Base-by-base conservation (phyloP, 30 jellyfish, hydroid and myxozoan species). In the Aurelia sp. region DNA sequence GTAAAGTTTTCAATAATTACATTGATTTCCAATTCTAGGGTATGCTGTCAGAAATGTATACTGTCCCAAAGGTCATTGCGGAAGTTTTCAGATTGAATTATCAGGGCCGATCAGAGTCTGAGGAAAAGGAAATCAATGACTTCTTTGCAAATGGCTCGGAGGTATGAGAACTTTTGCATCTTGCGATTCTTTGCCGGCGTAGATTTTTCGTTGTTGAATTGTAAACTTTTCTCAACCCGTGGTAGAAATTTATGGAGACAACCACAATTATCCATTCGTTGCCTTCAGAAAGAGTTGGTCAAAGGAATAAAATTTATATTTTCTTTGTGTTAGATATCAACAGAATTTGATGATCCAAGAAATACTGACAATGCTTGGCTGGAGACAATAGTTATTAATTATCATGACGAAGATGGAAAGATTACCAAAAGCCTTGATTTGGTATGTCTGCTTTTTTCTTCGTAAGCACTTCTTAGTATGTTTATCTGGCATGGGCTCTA, bases 331-430 rank as follows among this genome's bases (percentile, higher is more conserved):
- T 22, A 84, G 93, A 57, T 88, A 13, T 70, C 84, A 20, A 53
- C 22, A 20, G 71, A 66, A 16, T 68, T 79, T 59, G 93, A 80
- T 67, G 97, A 89, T 76, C 18, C 91, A 51, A 74, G 97, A 35
- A 89, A 89, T 41, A 80, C 97, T 4, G 97, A 89, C 37, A 89
- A 89, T 81, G 83, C 97, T 3, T 89, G 97, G 97, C 70, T 89
- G 23, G 97, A 81, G 57, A 79, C 88, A 40, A 73, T 22, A 20
- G 84, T 89, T 13, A 57, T 81, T 13, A 82, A 82, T 47, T 89
- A 31, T 69, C 97, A 89, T 64, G 92, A 80, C 70, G 97, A 89
- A 17, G 73, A 66, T 44, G 97, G 85, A 16, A 57, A 35, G 19
- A 57, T 79, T 57, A 70, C 97, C 12, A 70, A 87, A 35, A 27